Evolutionary conservation across 1,140 invertebrate genomes (phyloP), one percentile per base, ranked within the genome.

Genomic region (Chrysoperla carnea): DNA sequence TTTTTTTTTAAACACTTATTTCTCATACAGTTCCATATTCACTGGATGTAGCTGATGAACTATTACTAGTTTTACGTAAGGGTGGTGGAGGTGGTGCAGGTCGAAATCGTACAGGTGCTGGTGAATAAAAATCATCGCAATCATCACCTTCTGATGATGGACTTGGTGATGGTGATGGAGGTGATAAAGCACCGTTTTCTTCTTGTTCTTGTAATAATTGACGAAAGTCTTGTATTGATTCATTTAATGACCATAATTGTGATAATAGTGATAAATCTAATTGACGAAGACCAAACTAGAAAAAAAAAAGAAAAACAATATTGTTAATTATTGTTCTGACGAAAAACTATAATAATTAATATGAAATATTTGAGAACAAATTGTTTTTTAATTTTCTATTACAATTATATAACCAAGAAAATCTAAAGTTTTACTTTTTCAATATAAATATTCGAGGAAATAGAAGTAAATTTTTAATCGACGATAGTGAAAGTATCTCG

Each of bases 211-310:
- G 76, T 29, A 82, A 57, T 13, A 82, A 68, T 40, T 74, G 70
- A 11, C 85, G 74, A 62, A 87, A 89, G 43, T 87, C 83, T 51
- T 87, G 83, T 56, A 90, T 87, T 1, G 84, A 80, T 58, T 90
- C 84, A 56, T 87, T 87, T 6, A 91, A 62, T 0, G 83, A 79
- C 84, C 84, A 88, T 42, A 91, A 63, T 60, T 90, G 85, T 3
- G 84, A 87, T 2, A 91, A 64, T 17, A 90, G 61, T 1, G 84
- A 85, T 27, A 90, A 65, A 57, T 90, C 86, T 56, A 89, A 53
- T 54, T 90, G 84, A 8, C 87, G 68, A 1, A 90, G 65, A 47
- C 80, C 80, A 49, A 81, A 84, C 84, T 87, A 68, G 39, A 75
- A 74, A 46, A 23, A 46, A 23, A 42, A 46, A 53, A 50, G 44